These are phyloP conservation scores for Lucinisca nassula DNA, from an alignment of 2,888 invertebrate genomes.

Conservation along the genomic window DNA sequence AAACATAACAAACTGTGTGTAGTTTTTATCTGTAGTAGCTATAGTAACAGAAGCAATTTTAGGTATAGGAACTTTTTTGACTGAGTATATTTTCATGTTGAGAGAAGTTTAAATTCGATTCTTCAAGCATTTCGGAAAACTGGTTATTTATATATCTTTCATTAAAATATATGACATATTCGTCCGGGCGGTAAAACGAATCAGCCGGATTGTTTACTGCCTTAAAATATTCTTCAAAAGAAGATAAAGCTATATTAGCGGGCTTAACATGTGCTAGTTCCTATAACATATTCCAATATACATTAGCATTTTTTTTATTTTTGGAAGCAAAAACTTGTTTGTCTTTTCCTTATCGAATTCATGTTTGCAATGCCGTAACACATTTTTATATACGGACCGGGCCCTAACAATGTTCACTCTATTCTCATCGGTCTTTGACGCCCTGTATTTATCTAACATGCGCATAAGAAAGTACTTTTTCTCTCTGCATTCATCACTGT, in stretches of 20 bases:
- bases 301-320: neutral
- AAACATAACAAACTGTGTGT: too few relatives aligned
- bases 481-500: neutral
- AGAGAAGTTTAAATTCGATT: neutral
- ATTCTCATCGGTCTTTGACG: neutral
- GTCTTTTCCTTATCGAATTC: neutral
- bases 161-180: neutral
- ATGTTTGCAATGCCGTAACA: neutral
- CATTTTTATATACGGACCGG: neutral
- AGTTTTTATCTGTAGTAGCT: too few relatives aligned
- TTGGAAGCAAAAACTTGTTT: neutral
- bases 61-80: too few relatives aligned
- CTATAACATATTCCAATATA: neutral
- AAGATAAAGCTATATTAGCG: neutral
- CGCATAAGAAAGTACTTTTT: neutral
- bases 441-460: neutral
- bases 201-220: neutral
- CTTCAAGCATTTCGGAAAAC: neutral
- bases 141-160: neutral
- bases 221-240: constrained; percentile 5
- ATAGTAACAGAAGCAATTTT: too few relatives aligned
- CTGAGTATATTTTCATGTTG: neutral
- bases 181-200: neutral
- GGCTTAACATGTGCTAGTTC: neutral
- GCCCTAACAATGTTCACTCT: neutral